These are phyloP conservation scores for Serripes groenlandicus DNA, from an alignment of 2,888 invertebrate genomes.

Conservation along the genomic window DNA sequence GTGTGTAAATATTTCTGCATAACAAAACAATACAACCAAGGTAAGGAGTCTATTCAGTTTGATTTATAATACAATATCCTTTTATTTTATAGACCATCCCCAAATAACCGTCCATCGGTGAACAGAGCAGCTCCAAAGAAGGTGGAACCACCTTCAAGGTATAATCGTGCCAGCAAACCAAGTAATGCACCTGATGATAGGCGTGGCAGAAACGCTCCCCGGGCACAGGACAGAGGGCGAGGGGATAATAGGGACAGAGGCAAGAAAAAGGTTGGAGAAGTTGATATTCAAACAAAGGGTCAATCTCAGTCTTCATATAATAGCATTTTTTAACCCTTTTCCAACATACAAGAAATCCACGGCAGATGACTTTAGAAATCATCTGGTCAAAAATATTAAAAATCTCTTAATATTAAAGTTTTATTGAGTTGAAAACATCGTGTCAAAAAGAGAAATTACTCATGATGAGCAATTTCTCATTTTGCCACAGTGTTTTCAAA, in stretches of 20 bases:
- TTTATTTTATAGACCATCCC: constrained; percentile 84
- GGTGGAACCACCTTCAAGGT: constrained; percentile 68
- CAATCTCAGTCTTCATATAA: no score
- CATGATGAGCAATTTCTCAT: neutral
- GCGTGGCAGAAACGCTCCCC: constrained; percentile 52
- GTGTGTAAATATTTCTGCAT: no score
- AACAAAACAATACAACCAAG: no score
- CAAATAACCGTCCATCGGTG: constrained; percentile 78
- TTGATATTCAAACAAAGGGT: no score
- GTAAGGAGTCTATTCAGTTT: no score
- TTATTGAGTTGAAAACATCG: neutral
- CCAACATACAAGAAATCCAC: no score
- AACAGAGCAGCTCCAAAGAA: constrained; percentile 70
- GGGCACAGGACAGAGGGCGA: constrained; percentile 49
- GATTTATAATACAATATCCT: no score
- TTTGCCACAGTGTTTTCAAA: neutral
- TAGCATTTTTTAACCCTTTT: no score
- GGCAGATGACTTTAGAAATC: no score
- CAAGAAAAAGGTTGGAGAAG: constrained; percentile 53
- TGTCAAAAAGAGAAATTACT: neutral
- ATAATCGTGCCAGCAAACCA: constrained; percentile 56
- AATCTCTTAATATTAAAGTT: no score
- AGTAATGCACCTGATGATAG: constrained; percentile 58
- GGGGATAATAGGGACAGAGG: constrained; percentile 50
- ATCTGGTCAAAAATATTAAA: no score